A percentile compares a stretch with the other conserved stretches of the same genome.
Conservation (phyloP, 2,888 invertebrate species). For the Horisme vitalbata region DNA sequence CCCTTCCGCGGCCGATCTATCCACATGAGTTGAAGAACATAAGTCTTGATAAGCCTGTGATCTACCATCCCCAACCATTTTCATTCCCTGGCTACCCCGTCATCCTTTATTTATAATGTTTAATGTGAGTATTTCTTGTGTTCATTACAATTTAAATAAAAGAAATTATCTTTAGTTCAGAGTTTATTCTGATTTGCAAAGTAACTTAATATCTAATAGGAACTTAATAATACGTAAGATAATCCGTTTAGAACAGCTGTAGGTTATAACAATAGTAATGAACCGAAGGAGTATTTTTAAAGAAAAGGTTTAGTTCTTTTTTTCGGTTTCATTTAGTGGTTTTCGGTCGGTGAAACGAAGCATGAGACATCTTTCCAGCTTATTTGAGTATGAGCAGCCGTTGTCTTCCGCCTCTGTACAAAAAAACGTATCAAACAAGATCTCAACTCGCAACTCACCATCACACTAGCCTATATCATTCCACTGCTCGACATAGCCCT, state of each 20-base stretch:
- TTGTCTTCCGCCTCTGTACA: slow-evolving; percentile 72
- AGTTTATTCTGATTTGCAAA: slow-evolving; percentile 54
- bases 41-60: slow-evolving; percentile 49
- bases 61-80: slow-evolving; percentile 69
- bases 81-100: slow-evolving; percentile 70
- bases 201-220: slow-evolving; percentile 10
- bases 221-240: slow-evolving; percentile 1
- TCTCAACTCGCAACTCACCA: too few species aligned
- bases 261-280: slow-evolving; percentile 1
- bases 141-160: slow-evolving; percentile 7
- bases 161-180: slow-evolving; percentile 33
- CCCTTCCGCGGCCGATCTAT: slow-evolving; percentile 53
- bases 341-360: slow-evolving; percentile 67
- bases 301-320: slow-evolving; percentile 19
- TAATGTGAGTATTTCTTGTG: neutral
- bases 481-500: too few species aligned
- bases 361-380: slow-evolving; percentile 71
- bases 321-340: slow-evolving; percentile 23
- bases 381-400: slow-evolving; percentile 74
- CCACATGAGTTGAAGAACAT: slow-evolving; percentile 59
- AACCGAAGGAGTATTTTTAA: too few species aligned
- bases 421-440: slow-evolving; percentile 2
- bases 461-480: too few species aligned
- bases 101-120: slow-evolving; percentile 53
- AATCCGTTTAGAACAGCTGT: slow-evolving; percentile 6